Evolutionary conservation across 2,888 invertebrate species (phyloP), one percentile per base, ranked within the genome.

Genomic region (Acleris sparsana): DNA sequence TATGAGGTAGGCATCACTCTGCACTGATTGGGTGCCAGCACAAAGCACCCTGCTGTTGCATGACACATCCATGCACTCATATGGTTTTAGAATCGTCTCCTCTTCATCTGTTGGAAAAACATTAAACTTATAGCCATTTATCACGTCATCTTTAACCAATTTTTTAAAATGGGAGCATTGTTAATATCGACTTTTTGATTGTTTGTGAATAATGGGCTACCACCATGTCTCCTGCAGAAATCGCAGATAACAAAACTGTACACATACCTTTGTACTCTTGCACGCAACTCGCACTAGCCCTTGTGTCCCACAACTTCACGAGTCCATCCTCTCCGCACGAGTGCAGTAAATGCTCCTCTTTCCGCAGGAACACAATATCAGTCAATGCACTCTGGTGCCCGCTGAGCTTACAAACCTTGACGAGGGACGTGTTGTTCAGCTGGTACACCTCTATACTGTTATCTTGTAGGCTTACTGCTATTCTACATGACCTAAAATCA

Each of bases 1-100:
- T 68, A 97, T 86, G 17, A 97, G 88, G 82, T 94, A 97, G 0
- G 96, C 94, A 78, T 97, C 96, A 22, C 94, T 94, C 62, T 94
- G 93, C 52, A 94, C 89, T 25, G 95, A 82, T 78, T 96, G 95
- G 1, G 96, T 96, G 60, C 97, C 97, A 1, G 95, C 95, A 79
- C 96, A 95, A 64, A 97, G 75, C 58, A 97, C 89, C 33, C 94
- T 89, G 43, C 95, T 95, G 71, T 95, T 95, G 62, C 94, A 92
- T 22, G 96, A 96, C 3, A 96, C 83, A 81, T 97, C 97, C 88
- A 97, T 96, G 73, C 95, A 94, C 20, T 93, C 93, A 53, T 96
- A 93, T 1, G 95, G 93, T 76, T 95, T 94, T 3, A 86, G 71
- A 46, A 90, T 77, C 20, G 79, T 72, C 53, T 84, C 86, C 33